Evolutionary conservation across 2,888 invertebrate species (phyloP).

Genomic region (Caradrina kadenii): DNA sequence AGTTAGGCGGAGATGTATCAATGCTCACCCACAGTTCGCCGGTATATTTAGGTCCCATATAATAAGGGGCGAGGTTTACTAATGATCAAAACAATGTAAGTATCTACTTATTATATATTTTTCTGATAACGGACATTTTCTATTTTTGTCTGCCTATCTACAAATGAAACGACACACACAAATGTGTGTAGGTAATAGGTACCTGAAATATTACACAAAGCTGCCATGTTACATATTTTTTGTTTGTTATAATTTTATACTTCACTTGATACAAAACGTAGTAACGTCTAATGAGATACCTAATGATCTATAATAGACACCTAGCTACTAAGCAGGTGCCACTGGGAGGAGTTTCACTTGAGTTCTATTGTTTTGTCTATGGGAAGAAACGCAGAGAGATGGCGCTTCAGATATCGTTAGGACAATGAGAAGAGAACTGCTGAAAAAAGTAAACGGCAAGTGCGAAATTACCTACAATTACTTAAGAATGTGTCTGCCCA

Average conservation of each 20-base stretch:
- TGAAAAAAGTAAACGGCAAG: conserved; percentile 22
- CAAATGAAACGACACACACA: too few species aligned
- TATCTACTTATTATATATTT: too few species aligned
- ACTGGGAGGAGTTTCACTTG: conserved; percentile 24
- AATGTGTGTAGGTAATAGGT: too few species aligned
- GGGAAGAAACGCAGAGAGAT: conserved; percentile 29
- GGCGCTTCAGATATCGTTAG: neutral
- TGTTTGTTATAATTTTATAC: conserved; percentile 4
- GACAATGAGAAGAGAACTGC: conserved; percentile 23
- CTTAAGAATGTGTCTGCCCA: neutral
- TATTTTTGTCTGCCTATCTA: too few species aligned
- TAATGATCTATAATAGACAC: conserved; percentile 36
- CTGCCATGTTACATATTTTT: neutral
- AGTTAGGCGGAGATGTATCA: too few species aligned
- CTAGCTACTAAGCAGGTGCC: conserved; percentile 29
- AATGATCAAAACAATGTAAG: too few species aligned
- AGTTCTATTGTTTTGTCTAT: conserved; percentile 41
- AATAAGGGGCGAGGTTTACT: too few species aligned
- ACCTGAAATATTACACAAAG: neutral
- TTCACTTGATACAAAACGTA: conserved; percentile 42
- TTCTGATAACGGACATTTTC: neutral
- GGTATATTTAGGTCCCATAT: too few species aligned
- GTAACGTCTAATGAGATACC: conserved; percentile 33
- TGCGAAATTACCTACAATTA: conserved; percentile 3
- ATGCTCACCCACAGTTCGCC: too few species aligned